Conservation (phyloP, 1,140 invertebrate species). For the Caenorhabditis brenneri region DNA sequence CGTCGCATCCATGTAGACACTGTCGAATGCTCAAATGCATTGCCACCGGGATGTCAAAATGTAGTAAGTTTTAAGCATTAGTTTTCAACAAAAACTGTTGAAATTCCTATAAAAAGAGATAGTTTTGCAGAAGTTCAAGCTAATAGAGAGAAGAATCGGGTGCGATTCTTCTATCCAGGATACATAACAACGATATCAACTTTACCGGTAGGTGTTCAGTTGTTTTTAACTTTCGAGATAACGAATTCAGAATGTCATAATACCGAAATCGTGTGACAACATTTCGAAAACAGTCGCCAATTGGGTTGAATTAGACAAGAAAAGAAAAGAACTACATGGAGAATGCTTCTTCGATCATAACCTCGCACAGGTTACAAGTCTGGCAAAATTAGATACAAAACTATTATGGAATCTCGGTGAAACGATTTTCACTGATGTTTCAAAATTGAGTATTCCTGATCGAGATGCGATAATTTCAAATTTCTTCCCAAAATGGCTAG, state of each 20-base stretch:
- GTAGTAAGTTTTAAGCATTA: background rate
- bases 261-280: background rate
- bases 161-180: background rate
- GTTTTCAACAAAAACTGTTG: background rate
- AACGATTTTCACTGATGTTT: background rate
- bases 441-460: background rate
- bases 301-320: background rate
- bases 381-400: background rate
- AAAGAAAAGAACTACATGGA: background rate
- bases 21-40: slow-evolving; percentile 10
- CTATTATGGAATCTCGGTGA: background rate
- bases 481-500: background rate
- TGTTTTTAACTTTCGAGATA: background rate
- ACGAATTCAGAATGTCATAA: background rate
- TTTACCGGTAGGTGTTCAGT: background rate
- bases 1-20: background rate
- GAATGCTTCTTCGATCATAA: background rate
- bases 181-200: background rate
- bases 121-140: background rate
- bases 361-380: background rate
- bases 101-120: too few species aligned
- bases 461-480: background rate
- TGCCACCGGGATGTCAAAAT: background rate
- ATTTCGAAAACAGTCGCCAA: background rate
- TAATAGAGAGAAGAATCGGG: background rate